Conservation (phyloP, 35 echinoderm and acorn worm species). For the Diadema setosum region DNA sequence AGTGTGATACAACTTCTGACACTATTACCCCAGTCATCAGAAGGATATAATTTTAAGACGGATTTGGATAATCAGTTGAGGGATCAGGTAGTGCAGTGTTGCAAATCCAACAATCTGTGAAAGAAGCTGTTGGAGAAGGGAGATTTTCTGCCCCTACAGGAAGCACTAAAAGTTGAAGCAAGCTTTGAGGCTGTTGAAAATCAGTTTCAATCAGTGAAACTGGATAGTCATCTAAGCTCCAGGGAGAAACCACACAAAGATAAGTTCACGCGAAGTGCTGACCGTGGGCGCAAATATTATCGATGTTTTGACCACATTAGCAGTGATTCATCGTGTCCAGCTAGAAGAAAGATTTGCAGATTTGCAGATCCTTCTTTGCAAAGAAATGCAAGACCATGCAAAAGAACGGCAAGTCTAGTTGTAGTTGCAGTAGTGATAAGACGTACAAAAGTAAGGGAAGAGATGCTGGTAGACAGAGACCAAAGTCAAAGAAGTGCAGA, state of each 20-base stretch:
- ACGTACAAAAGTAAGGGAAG: not conserved
- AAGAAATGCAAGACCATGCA: not conserved
- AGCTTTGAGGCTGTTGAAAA: not conserved
- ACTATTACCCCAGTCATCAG: not conserved
- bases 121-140: not conserved
- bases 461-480: not conserved
- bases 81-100: not conserved
- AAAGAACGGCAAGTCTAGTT: not conserved
- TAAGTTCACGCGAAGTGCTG: not conserved
- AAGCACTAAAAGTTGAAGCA: not conserved
- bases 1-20: not conserved
- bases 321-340: not conserved
- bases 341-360: not conserved
- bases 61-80: not conserved
- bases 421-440: not conserved
- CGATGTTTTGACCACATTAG: not conserved
- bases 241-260: not conserved
- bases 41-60: not conserved
- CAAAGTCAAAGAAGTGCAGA: too few species aligned
- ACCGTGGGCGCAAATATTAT: not conserved
- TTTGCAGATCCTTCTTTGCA: too few species aligned
- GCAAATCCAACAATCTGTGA: not conserved
- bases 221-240: not conserved
- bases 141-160: not conserved
- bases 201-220: not conserved